Evolutionary conservation across 2,888 invertebrate genomes (phyloP), one percentile per base, ranked within the genome.

Genomic region (Phrixothrix hirtus): DNA sequence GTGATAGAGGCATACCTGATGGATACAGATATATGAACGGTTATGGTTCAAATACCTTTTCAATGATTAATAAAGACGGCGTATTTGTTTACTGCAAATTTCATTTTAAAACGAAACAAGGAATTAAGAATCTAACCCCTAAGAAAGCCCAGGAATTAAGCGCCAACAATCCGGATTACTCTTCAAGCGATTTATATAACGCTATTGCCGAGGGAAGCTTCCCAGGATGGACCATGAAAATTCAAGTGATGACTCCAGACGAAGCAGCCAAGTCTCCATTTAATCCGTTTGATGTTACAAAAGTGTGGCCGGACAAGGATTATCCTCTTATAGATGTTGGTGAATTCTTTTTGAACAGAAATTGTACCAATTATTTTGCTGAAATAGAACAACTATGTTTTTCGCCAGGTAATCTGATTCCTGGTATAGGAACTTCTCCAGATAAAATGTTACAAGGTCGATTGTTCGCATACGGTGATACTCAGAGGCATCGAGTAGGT

Each of bases 321-420:
- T 95, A 80, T 74, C 96, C 96, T 1, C 78, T 96, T 55, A 89
- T 94, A 58, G 89, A 86, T 2, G 92, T 95, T 0, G 96, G 96
- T 1, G 88, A 87, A 75, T 67, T 97, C 62, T 88, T 89, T 1
- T 78, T 97, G 42, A 88, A 96, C 74, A 83, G 86, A 56, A 96
- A 95, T 75, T 95, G 95, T 0, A 85, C 83, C 61, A 95, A 95
- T 75, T 96, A 95, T 75, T 96, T 95, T 73, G 85, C 91, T 13
- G 95, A 96, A 75, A 89, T 95, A 27, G 96, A 97, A 75, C 95
- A 95, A 75, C 79, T 90, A 50, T 95, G 95, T 1, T 95, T 95
- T 76, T 88, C 88, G 66, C 95, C 96, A 0, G 85, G 92, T 2
- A 90, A 95, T 73, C 73, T 96, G 80, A 85, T 93, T 15, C 94